Percentiles rank a stretch among this genome's conserved stretches.
Conservation (phyloP, 2,113 vertebrate species). For the Sinocyclocheilus anshuiensis region DNA sequence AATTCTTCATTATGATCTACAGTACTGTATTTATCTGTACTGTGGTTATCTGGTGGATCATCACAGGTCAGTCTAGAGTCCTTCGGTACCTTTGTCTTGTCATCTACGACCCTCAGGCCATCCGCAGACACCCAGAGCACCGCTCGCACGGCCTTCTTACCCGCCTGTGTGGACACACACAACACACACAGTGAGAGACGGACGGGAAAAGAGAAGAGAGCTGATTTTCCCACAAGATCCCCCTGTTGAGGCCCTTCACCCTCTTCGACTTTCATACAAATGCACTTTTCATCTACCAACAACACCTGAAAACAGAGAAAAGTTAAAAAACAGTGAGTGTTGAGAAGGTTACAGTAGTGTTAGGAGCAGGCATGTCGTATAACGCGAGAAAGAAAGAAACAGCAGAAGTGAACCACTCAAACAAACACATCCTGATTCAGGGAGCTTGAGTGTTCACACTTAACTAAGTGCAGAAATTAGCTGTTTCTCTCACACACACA, state of each 20-base stretch:
- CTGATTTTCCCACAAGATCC: not conserved
- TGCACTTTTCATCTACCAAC: slow-evolving; percentile 11
- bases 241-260: not conserved
- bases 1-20: not conserved
- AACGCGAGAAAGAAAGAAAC: slow-evolving; percentile 45
- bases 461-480: not conserved
- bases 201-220: slow-evolving; percentile 28
- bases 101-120: slow-evolving; percentile 95
- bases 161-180: slow-evolving; percentile 79
- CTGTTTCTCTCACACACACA: not conserved
- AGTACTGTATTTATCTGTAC: not conserved
- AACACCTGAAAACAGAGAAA: slow-evolving; percentile 61
- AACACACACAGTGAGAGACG: slow-evolving; percentile 52
- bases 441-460: not conserved
- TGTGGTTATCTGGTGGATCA: not conserved
- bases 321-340: slow-evolving; percentile 45
- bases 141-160: slow-evolving; percentile 94
- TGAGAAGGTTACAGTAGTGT: slow-evolving; percentile 48
- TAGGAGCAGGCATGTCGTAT: slow-evolving; percentile 37
- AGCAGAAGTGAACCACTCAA: slow-evolving; percentile 20
- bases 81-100: slow-evolving; percentile 94
- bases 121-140: slow-evolving; percentile 98
- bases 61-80: not conserved
- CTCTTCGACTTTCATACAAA: slow-evolving; percentile 33
- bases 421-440: slow-evolving; percentile 29